A percentile compares a stretch with the other conserved stretches of the same genome.
phyloP scores from a whole-genome alignment of 2,113 vertebrate genomes.

The Xyliphius kryptos region DNA sequence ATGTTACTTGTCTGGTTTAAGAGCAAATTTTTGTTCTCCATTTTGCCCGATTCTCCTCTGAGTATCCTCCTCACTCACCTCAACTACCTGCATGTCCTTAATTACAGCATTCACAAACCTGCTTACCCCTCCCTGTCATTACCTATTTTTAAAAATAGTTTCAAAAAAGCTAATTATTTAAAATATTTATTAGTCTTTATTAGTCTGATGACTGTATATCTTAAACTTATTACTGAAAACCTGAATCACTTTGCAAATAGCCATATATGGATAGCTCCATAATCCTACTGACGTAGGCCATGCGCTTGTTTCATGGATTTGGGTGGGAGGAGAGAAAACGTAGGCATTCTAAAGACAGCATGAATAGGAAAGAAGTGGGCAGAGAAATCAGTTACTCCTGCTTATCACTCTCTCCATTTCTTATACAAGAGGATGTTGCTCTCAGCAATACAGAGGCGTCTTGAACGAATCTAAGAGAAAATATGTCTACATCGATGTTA shows the following conservation, averaged over 20 bases:
- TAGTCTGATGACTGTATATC: background rate
- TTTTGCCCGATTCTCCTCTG: too few species aligned
- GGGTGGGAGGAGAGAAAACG: slow-evolving; percentile 44
- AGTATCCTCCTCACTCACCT: too few species aligned
- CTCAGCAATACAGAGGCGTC: background rate
- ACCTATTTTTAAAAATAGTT: too few species aligned
- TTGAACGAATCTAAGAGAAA: too few species aligned
- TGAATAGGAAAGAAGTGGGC: slow-evolving; percentile 52
- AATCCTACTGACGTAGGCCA: slow-evolving; percentile 33
- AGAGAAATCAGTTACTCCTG: slow-evolving; percentile 30
- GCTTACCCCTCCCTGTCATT: too few species aligned
- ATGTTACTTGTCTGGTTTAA: too few species aligned
- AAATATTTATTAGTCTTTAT: too few species aligned
- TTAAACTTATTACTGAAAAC: background rate
- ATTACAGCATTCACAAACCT: too few species aligned
- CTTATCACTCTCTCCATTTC: slow-evolving; percentile 13
- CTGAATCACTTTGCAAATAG: slow-evolving; percentile 23
- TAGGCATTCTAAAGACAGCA: slow-evolving; percentile 42
- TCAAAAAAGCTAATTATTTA: too few species aligned
- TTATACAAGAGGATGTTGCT: slow-evolving; percentile 6
- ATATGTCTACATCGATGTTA: too few species aligned
- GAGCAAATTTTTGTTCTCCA: too few species aligned
- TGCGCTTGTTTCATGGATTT: slow-evolving; percentile 26
- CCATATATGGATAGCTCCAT: slow-evolving; percentile 43
- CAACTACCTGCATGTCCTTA: too few species aligned